Evolutionary conservation across 2,888 invertebrate species (phyloP).

Genomic region (Himalopsyche kuldschensis): DNA sequence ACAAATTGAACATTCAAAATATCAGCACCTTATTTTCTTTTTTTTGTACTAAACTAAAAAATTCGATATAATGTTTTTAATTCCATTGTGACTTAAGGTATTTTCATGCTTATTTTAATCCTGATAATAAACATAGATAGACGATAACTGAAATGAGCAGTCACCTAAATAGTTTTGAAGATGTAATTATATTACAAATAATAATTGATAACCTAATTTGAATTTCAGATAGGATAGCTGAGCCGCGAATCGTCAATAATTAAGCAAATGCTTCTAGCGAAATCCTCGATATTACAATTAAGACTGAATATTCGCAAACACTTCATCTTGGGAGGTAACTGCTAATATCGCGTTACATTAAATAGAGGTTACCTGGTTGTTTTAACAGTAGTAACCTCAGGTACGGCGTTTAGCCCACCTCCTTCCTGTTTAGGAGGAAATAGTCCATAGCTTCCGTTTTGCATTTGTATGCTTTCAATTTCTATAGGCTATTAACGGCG

Average conservation of each 20-base stretch:
- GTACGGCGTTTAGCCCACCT: slow-evolving; percentile 9
- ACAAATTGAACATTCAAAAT: no score
- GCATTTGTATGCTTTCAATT: slow-evolving; percentile 5
- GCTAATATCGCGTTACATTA: not conserved
- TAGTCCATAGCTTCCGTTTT: slow-evolving; percentile 35
- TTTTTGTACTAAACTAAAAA: no score
- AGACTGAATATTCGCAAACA: not conserved
- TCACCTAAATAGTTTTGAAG: no score
- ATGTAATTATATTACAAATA: not conserved
- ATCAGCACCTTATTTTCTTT: no score
- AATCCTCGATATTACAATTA: not conserved
- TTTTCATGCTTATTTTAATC: no score
- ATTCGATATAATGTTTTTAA: no score
- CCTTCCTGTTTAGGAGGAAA: slow-evolving; percentile 31
- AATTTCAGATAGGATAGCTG: not conserved
- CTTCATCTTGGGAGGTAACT: not conserved
- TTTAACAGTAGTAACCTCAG: slow-evolving; percentile 1
- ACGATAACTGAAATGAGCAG: no score
- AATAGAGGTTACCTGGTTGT: not conserved
- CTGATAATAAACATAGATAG: no score
- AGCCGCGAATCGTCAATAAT: not conserved
- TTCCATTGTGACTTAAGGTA: no score
- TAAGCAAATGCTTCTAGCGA: not conserved
- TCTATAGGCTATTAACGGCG: slow-evolving; percentile 27
- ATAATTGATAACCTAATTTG: not conserved